Evolutionary conservation across 2,113 vertebrate species (phyloP), one percentile per base, ranked within the genome.

Genomic region (Crypturellus undulatus): DNA sequence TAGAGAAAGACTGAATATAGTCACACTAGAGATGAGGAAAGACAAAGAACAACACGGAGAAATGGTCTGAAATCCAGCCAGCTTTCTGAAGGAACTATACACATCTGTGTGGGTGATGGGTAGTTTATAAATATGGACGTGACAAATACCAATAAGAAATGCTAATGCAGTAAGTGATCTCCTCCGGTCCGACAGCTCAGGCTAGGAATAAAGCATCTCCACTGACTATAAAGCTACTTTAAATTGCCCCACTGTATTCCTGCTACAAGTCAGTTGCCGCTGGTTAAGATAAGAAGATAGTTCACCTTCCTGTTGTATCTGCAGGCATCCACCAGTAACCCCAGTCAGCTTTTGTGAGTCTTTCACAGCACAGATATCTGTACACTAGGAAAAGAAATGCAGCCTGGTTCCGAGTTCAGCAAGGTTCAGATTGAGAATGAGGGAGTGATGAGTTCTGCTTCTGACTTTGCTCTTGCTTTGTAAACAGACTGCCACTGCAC

Each of bases 191-290:
- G 0, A 0, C 6, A 28, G 30, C 32, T 62, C 32, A 47, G 38
- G 28, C 12, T 30, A 82, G 19, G 22, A 15, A 52, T 58, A 30
- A 73, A 73, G 63, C 6, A 18, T 11, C 56, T 87, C 19, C 30
- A 43, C 13, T 51, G 17, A 54, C 38, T 58, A 36, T 38, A 30
- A 49, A 75, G 60, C 34, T n/a, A 10, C 82, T 76, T 62, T 59
- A 42, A 63, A 4, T 1, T 79, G 60, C 15, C 24, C 22, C 3
- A 7, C 16, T 40, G 8, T 73, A 49, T 51, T 58, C 7, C 2
- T 63, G 51, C 3, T 49, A n/a, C 65, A 1, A 1, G 15, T 71
- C 0, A 0, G 8, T 60, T 75, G 30, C 38, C 58, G 22, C 11
- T 42, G 51, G 63, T 43, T 54, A 36, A 68, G 40, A 45, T 54